Evolutionary conservation across 2,888 invertebrate genomes (phyloP), one percentile per base, ranked within the genome.

Genomic region (Polylopha cassiicola): DNA sequence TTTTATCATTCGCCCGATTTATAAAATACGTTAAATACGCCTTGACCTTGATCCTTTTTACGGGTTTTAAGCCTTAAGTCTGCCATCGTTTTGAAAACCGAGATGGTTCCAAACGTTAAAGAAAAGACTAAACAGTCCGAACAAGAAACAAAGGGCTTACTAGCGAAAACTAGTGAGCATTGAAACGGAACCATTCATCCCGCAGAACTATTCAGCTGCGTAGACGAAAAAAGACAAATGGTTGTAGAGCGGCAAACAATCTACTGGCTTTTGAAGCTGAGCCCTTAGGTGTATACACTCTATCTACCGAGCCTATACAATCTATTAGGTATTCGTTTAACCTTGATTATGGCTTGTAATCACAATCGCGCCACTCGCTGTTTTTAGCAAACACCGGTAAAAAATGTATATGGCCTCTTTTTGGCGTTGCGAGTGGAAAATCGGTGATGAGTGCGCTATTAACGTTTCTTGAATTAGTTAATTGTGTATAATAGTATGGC

Each of bases 331-430:
- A 51, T 45, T 43, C 23, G 26, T 43, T 43, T 31, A 50, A 29
- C 56, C 56, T 54, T 56, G 49, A 46, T 43, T 46, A 43, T 46
- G 43, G 45, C 43, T 48, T 41, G 46, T 46, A 50, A 44, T 45
- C 42, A 26, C 43, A 50, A 52, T 39, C 48, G 50, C 52, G 48
- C 46, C 44, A 47, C 47, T 43, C 43, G 33, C 34, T 48, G 51
- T 55, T 55, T 53, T 51, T 47, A 46, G 39, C 47, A 39, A 47
- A 55, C 50, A 47, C 33, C 30, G 39, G 38, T 48, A 53, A 49
- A 51, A 53, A 50, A 50, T 43, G 41, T 42, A 29, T 38, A 48
- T 48, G 58, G 56, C 58, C 55, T 52, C 58, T 52, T 52, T 50
- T 47, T 54, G 51, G 51, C 48, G 44, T 46, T 47, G 33, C 38